phyloP scores from a whole-genome alignment of 2,797 vertebrate genomes.

The Sebastes vulpes region DNA sequence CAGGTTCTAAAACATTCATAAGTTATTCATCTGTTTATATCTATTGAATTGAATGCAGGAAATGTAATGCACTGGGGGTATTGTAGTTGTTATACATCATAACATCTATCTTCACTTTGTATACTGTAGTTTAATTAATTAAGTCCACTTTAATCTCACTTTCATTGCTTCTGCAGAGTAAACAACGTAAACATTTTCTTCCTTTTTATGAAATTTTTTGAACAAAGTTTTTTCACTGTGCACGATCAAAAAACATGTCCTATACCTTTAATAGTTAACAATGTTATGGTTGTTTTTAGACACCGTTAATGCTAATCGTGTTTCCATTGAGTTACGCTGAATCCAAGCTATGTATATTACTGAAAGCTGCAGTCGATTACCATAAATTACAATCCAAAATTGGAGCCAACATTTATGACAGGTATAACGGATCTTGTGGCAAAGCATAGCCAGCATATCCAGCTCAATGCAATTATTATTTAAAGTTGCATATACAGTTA shows the following conservation, averaged over 20 bases:
- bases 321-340: not conserved
- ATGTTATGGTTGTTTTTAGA: not conserved
- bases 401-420: not conserved
- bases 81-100: not conserved
- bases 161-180: not conserved
- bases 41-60: not conserved
- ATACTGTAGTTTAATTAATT: not conserved
- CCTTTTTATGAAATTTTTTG: not conserved
- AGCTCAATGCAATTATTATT: not conserved
- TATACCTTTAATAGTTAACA: not conserved
- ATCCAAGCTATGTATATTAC: not conserved
- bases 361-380: not conserved
- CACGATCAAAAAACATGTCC: not conserved
- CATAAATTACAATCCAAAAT: not conserved
- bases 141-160: not conserved
- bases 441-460: no score
- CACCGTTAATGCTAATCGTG: not conserved
- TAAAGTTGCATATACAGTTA: not conserved
- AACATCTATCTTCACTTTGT: slow-evolving; percentile 1
- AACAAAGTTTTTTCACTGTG: not conserved
- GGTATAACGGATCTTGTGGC: not conserved
- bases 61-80: not conserved
- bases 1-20: not conserved
- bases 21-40: not conserved
- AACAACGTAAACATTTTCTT: not conserved